Base-by-base conservation (phyloP, 2,113 vertebrate genomes). In the Dipodomys ordii region DNA sequence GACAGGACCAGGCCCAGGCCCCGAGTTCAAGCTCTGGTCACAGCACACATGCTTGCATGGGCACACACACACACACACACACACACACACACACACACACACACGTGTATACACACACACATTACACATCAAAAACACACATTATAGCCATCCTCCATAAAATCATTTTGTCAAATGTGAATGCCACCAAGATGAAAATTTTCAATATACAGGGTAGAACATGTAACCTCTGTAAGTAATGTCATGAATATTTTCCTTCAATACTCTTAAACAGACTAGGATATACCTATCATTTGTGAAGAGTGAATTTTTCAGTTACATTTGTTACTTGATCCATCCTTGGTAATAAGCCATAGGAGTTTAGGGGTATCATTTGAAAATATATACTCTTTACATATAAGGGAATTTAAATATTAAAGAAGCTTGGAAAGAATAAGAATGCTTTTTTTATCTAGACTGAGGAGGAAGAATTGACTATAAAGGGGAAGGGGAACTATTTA, bases 91-190 rank as follows among this genome's bases (percentile, higher is more conserved):
- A 57, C 53, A 57, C 16, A 57, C 16, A 57, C 53, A 57, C 53
- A 57, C 11, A 11, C 4, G 39, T 39, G 39, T 39, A 3, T 12
- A 49, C 49, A 49, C 12, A 49, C 49, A 49, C 39, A 39, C 39
- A 39, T 39, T 39, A 39, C 39, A 39, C 39, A 39, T 39, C 39
- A 39, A 39, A 39, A 39, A 39, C 39, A 39, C 39, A 39, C 39
- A 39, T 39, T 39, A 39, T 39, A 0, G 39, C 39, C 39, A 69
- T 68, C 79, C 91, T 95, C 71, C 71, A 81, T 20, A 92, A 89
- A 74, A 68, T 82, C 97, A 96, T 95, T 89, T 95, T 57, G 91
- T 95, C 91, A 96, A 67, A 7, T 1, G 32, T 22, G 13, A 96
- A 67, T 23, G 30, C 3, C 49, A 73, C 11, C 11, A 46, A 32